These are phyloP conservation scores for Mnemiopsis leidyi DNA, from an alignment of 37 sponge, comb jelly and placozoan species.

Conservation along the genomic window DNA sequence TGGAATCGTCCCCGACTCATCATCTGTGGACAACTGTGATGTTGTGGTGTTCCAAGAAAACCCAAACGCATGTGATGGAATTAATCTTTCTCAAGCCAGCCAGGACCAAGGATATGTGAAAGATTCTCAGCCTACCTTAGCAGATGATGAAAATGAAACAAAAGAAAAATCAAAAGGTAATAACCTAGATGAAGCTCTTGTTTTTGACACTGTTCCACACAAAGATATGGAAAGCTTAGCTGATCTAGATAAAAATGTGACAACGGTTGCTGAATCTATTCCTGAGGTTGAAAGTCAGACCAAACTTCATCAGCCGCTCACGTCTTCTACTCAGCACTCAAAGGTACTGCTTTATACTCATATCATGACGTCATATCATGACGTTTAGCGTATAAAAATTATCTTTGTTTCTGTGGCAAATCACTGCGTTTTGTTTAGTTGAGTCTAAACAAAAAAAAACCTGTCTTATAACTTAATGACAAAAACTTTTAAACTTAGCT, in stretches of 20 bases:
- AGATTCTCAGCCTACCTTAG: slow-evolving; percentile 12
- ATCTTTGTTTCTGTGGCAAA: not conserved
- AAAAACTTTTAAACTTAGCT: no score
- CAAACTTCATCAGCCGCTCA: not conserved
- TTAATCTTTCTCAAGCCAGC: not conserved
- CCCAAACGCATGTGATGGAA: not conserved
- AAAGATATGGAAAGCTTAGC: not conserved
- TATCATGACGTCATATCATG: no score
- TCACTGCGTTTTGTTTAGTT: not conserved
- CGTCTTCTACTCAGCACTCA: not conserved
- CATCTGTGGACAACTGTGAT: not conserved
- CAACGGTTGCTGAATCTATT: not conserved
- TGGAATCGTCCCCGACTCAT: not conserved
- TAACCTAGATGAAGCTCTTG: not conserved
- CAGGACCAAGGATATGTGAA: not conserved
- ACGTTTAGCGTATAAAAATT: no score
- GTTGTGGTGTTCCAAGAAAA: not conserved
- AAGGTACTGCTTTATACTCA: not conserved
- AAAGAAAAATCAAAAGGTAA: not conserved
- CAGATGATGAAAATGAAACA: not conserved
- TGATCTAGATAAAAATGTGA: not conserved
- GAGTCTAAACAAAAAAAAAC: no score
- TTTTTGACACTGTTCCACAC: not conserved
- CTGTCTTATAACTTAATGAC: no score
- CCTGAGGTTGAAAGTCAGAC: not conserved